phyloP scores from a whole-genome alignment of 1,140 invertebrate species.

The Helicorthomorpha holstii region DNA sequence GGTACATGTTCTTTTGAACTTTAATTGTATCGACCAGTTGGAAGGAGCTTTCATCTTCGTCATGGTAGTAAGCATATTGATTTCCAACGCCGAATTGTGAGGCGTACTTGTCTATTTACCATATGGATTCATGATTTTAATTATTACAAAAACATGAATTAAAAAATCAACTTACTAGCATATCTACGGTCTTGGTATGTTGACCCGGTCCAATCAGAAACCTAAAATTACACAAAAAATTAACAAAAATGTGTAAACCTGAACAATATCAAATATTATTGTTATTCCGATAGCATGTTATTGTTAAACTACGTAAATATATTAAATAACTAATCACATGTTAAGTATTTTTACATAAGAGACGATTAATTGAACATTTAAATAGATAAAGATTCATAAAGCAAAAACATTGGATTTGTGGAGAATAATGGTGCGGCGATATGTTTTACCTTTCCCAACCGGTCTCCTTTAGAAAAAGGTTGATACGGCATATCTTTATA shows the following conservation, averaged over 20 bases:
- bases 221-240: constrained; percentile 33
- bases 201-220: constrained; percentile 94
- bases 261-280: too few species aligned
- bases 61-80: constrained; percentile 94
- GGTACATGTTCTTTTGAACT: constrained; percentile 76
- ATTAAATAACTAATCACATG: too few species aligned
- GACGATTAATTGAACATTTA: too few species aligned
- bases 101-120: constrained; percentile 71
- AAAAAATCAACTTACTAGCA: constrained; percentile 49
- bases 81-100: constrained; percentile 87
- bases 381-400: too few species aligned
- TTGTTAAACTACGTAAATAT: too few species aligned
- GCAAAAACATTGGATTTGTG: too few species aligned
- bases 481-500: constrained; percentile 98
- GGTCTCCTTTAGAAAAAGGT: constrained; percentile 92
- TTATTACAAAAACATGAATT: background rate
- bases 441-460: constrained; percentile 73
- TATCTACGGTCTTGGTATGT: constrained; percentile 89
- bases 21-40: constrained; percentile 89
- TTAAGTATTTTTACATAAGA: too few species aligned
- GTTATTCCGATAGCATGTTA: too few species aligned
- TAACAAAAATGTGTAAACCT: constrained; percentile 6
- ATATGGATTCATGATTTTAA: background rate
- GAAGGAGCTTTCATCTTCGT: constrained; percentile 97
- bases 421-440: too few species aligned